Evolutionary conservation across 2,888 invertebrate genomes (phyloP).

Genomic region (Conops quadrifasciatus): DNA sequence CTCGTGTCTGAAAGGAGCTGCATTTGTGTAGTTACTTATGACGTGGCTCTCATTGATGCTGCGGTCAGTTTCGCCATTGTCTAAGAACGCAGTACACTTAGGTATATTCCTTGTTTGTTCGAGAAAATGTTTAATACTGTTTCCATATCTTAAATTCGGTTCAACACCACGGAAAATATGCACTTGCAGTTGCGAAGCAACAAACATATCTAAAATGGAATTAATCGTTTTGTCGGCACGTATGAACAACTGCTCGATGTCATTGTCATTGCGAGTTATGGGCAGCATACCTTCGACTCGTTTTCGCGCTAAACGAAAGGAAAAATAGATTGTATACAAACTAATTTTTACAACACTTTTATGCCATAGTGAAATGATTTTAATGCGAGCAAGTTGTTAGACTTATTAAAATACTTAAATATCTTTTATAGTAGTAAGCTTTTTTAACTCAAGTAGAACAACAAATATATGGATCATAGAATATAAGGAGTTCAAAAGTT

Average conservation of each 20-base stretch:
- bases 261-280: constrained; percentile 72
- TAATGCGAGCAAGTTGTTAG: neutral
- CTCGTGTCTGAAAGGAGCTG: constrained; percentile 46
- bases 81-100: constrained; percentile 46
- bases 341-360: neutral
- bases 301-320: constrained; percentile 70
- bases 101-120: constrained; percentile 49
- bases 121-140: constrained; percentile 65
- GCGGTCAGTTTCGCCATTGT: constrained; percentile 32
- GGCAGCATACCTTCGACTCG: constrained; percentile 69
- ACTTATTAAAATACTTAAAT: too few relatives aligned
- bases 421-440: too few relatives aligned
- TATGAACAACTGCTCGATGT: constrained; percentile 69
- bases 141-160: constrained; percentile 72
- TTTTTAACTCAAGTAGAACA: too few relatives aligned
- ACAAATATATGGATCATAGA: too few relatives aligned
- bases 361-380: neutral
- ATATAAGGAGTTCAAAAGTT: too few relatives aligned
- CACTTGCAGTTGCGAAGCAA: constrained; percentile 70
- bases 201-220: constrained; percentile 76
- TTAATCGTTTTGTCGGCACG: constrained; percentile 64
- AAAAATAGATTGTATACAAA: neutral
- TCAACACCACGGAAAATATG: constrained; percentile 84
- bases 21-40: constrained; percentile 43
- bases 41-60: constrained; percentile 34